Evolutionary conservation across 1,140 invertebrate genomes (phyloP), one percentile per base, ranked within the genome.

Genomic region (Linepithema humile): DNA sequence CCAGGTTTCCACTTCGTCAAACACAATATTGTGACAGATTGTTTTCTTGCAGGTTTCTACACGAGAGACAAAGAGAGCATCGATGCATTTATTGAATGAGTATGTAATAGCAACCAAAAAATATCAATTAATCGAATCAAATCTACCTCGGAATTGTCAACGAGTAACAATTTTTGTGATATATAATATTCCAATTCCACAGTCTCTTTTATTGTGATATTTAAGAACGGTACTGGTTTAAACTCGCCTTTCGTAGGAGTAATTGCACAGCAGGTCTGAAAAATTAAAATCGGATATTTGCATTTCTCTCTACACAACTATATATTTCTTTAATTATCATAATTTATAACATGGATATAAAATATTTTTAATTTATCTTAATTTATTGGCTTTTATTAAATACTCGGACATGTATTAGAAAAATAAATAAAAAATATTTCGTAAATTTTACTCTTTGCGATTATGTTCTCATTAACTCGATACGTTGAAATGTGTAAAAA

Each of bases 181-280:
- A 67, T 65, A 29, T 83, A 90, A 43, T 83, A 43, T 1, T 89
- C 73, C n/a, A 48, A 26, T 29, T 88, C 82, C 5, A 53, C 29
- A 3, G 53, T 5, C 43, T 85, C 65, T 7, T 82, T 88, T 17
- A 43, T 17, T 38, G 38, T 86, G 9, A 91, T 29, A 15, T 64
- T 89, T 38, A 91, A 70, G 40, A 88, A 91, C 6, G 90, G 90
- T 0, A 57, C 62, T 7, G 90, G 90, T 26, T 86, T 85, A 48
- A 91, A 85, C 26, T 91, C 89, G 20, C 38, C 55, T 20, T 29
- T 69, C 15, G 32, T 17, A 3, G 89, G 83, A 45, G 83, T 45
- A 17, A 91, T 73, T 1, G 80, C n/a, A 20, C 90, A 91, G 32
- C 89, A 90, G 12, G 85, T 89, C 90, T 91, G 45, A 1, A 69